These are phyloP conservation scores for Bubo scandiacus DNA, from an alignment of 2,113 vertebrate species.

Conservation along the genomic window DNA sequence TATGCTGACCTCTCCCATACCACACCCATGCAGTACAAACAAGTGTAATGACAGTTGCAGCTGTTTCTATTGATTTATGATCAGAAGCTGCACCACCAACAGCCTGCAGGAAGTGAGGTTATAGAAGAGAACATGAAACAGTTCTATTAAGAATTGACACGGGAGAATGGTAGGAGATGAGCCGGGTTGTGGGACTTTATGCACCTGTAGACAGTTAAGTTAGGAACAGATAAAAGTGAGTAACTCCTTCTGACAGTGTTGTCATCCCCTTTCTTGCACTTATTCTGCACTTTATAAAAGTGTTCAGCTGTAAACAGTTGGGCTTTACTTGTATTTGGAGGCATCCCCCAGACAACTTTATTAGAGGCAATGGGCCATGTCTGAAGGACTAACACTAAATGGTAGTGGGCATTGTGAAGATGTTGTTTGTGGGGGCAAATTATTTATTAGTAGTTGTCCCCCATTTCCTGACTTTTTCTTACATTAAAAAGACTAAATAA, in stretches of 20 bases:
- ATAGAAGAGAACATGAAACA: not conserved
- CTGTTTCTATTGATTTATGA: not conserved
- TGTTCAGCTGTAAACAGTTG: not conserved
- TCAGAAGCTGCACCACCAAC: not conserved
- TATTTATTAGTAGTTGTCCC: not conserved
- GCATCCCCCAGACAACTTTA: not conserved
- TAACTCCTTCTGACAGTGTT: not conserved
- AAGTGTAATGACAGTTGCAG: not conserved
- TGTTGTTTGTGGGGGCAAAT: not conserved
- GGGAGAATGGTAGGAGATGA: not conserved
- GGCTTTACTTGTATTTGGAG: not conserved
- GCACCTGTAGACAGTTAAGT: not conserved
- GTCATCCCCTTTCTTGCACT: not conserved
- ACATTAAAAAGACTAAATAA: not conserved
- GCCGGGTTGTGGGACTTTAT: not conserved
- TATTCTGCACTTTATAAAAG: not conserved
- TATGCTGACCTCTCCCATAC: not conserved
- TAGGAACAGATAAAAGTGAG: not conserved
- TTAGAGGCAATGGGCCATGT: rapidly evolving
- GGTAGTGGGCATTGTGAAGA: not conserved
- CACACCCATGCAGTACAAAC: slow-evolving; percentile 10
- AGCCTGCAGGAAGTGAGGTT: not conserved
- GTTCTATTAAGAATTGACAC: not conserved
- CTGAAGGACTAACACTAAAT: not conserved
- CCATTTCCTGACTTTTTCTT: not conserved